Base-by-base conservation (phyloP, 2,113 vertebrate genomes). In the Kryptolebias marmoratus region DNA sequence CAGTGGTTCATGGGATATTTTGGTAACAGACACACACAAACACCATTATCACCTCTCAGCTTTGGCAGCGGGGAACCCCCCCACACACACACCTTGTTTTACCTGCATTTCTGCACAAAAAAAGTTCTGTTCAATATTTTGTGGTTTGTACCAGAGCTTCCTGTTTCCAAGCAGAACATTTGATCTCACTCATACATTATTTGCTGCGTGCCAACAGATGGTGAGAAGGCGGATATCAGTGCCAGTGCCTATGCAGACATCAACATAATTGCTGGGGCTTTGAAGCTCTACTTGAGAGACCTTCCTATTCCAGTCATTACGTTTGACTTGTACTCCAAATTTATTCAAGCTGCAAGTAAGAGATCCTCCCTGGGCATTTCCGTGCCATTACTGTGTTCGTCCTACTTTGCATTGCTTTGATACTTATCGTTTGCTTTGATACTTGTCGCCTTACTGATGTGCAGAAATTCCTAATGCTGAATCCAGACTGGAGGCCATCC, bases 311-410 rank as follows among this genome's bases (percentile, higher is more conserved):
- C 98, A 0, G 90, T 99, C 84, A 98, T 99, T 84, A 97, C 98
- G 1, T 98, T 98, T 1, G 95, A 98, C 71, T 94, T 96, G 68
- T 99, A 99, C 84, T 94, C 96, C 84, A 98, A 94, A 89, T 98
- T 99, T 87, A 97, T 99, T 90, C 96, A 96, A 64, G 96, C 96
- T 88, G 96, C 97, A 50, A 98, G 97, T 99, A 95, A 95, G 98
- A 91, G 31, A 72, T 47, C 22, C 55, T 77, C 55, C 62, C 54
- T 32, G 9, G 3, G 27, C 50, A 50, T 16, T 27, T 72, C 8
- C 0, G 27, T 28, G 1, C 13, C 15, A 8, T 68, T 61, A 11
- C 56, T 62, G 48, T 48, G 22, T 72, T 44, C 22, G 31, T 52
- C 4, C 10, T 71, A n/a, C 61, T 49, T 58, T 63, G 47, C 10